Evolutionary conservation across 2,797 vertebrate genomes (phyloP).

Genomic region (Eulemur rubriventer): DNA sequence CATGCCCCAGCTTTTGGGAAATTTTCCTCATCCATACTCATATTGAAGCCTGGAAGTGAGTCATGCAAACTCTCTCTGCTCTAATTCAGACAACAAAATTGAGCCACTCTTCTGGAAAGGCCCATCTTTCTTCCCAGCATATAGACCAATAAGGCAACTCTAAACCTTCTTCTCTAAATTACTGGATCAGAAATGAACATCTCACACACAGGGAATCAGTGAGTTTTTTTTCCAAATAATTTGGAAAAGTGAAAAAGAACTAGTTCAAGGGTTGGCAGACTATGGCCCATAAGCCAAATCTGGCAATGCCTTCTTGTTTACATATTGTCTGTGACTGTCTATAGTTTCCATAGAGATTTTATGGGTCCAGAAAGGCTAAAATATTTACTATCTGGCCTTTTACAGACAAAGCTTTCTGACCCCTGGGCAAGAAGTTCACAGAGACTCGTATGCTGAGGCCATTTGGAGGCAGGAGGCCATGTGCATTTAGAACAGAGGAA

Average conservation of each 20-base stretch:
- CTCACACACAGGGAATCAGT: not conserved
- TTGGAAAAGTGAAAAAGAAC: not conserved
- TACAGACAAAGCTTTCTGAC: not conserved
- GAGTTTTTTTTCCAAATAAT: not conserved
- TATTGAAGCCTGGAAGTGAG: not conserved
- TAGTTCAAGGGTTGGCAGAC: not conserved
- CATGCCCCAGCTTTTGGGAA: not conserved
- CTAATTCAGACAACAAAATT: not conserved
- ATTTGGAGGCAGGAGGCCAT: not conserved
- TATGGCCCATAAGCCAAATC: not conserved
- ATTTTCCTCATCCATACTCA: not conserved
- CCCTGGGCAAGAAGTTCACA: not conserved
- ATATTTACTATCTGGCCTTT: not conserved
- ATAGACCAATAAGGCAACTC: not conserved
- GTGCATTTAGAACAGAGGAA: not conserved
- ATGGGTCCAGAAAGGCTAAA: not conserved
- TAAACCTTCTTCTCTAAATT: not conserved
- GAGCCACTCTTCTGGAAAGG: not conserved
- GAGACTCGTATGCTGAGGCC: not conserved
- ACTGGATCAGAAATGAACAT: not conserved
- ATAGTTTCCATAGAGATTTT: not conserved
- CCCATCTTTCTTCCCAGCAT: not conserved
- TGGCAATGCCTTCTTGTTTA: not conserved
- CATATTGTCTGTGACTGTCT: not conserved
- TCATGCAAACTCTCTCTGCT: not conserved